Percentiles rank a stretch among this genome's conserved stretches.
Conservation (phyloP, 35 echinoderm and acorn worm genomes). For the Stichopus chloronotus region DNA sequence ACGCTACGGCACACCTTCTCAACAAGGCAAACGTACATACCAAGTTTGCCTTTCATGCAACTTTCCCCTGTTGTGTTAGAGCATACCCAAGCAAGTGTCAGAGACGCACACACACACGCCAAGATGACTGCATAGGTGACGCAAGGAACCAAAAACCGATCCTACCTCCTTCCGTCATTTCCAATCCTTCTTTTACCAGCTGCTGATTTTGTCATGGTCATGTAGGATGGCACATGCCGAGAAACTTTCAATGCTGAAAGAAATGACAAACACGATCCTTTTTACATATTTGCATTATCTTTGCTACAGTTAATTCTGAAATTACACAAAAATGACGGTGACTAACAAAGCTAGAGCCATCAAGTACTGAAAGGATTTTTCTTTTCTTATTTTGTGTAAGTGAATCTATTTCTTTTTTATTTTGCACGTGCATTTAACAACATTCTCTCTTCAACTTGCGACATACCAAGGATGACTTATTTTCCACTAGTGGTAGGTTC, state of each 20-base stretch:
- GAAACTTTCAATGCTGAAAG: constrained; percentile 18
- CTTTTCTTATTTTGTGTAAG: background rate
- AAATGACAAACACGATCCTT: background rate
- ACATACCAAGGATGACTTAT: too few species aligned
- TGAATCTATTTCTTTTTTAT: background rate
- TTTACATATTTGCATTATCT: background rate
- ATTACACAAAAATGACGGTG: background rate
- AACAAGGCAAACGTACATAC: too few species aligned
- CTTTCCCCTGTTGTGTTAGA: too few species aligned
- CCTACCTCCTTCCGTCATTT: background rate
- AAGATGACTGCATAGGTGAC: too few species aligned
- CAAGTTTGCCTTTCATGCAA: too few species aligned
- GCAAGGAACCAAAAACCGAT: background rate
- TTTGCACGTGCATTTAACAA: background rate
- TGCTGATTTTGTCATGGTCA: constrained; percentile 84
- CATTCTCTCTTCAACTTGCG: too few species aligned
- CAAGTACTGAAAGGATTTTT: background rate
- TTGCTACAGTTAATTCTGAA: too few species aligned
- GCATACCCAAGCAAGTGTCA: too few species aligned
- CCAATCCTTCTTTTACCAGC: constrained; percentile 62
- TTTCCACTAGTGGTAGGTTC: too few species aligned
- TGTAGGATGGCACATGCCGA: constrained; percentile 72
- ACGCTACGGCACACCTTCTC: too few species aligned
- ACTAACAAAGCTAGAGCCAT: background rate
- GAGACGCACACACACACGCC: too few species aligned